A percentile compares a stretch with the other conserved stretches of the same genome.
Conservation (phyloP, 2,888 invertebrate genomes). For the Pseudococcus viburni region DNA sequence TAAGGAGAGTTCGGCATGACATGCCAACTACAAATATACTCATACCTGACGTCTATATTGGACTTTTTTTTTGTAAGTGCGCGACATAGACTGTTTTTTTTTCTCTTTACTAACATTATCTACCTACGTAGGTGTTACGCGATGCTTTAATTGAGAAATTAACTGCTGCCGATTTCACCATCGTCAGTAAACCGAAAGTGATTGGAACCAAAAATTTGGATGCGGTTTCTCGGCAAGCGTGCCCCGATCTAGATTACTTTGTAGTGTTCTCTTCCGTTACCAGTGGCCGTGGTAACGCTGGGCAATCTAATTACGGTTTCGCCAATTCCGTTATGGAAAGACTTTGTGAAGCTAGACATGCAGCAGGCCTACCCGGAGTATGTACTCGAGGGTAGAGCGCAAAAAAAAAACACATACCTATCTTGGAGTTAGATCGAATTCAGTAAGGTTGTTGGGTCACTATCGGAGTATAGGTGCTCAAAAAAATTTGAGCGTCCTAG, state of each 20-base stretch:
- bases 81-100: no score
- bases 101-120: no score
- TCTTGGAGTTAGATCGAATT: no score
- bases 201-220: constrained; percentile 88
- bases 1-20: no score
- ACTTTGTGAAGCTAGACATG: constrained; percentile 87
- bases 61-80: no score
- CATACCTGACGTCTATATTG: no score
- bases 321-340: constrained; percentile 99
- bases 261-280: constrained; percentile 97
- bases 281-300: constrained; percentile 96
- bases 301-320: constrained; percentile 96
- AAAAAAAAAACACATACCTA: no score
- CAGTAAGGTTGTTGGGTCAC: no score
- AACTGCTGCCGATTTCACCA: constrained; percentile 83
- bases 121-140: constrained; percentile 79
- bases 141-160: constrained; percentile 92
- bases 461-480: no score
- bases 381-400: constrained; percentile 65
- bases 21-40: no score
- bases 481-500: no score
- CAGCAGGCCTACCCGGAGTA: constrained; percentile 84
- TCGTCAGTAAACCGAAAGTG: constrained; percentile 89
- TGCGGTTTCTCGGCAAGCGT: constrained; percentile 81
- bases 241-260: constrained; percentile 90